Evolutionary conservation across 2,888 invertebrate genomes (phyloP).

Genomic region (Tryphoninae sp.): DNA sequence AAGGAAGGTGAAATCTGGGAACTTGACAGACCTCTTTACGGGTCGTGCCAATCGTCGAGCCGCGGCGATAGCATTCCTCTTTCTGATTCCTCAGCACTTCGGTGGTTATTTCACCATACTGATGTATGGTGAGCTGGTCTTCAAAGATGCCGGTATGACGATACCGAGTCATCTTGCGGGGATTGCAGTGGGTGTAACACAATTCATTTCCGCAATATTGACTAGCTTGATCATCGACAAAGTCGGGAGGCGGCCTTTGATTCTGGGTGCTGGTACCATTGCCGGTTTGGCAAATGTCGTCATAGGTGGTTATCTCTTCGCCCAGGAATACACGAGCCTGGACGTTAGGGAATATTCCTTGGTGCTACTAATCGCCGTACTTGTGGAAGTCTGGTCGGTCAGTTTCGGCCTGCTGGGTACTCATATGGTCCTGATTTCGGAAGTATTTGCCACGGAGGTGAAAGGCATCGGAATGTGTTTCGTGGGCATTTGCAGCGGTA

Average conservation of each 20-base stretch:
- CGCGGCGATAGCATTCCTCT: slow-evolving; percentile 78
- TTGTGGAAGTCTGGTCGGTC: slow-evolving; percentile 67
- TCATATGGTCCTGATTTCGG: slow-evolving; percentile 70
- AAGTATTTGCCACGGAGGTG: slow-evolving; percentile 71
- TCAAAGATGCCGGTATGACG: slow-evolving; percentile 71
- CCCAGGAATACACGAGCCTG: slow-evolving; percentile 64
- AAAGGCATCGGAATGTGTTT: slow-evolving; percentile 70
- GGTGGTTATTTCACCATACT: slow-evolving; percentile 77
- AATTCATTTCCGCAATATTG: slow-evolving; percentile 74
- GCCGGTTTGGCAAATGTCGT: slow-evolving; percentile 66
- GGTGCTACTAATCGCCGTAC: slow-evolving; percentile 66
- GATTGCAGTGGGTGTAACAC: slow-evolving; percentile 71
- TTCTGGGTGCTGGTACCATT: slow-evolving; percentile 77
- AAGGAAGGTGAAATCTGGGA: slow-evolving; percentile 19
- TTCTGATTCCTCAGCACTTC: slow-evolving; percentile 82
- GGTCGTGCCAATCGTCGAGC: slow-evolving; percentile 77
- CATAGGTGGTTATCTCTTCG: slow-evolving; percentile 69
- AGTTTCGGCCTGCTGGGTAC: slow-evolving; percentile 68
- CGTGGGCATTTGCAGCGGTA: slow-evolving; percentile 59
- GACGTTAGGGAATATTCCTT: slow-evolving; percentile 64
- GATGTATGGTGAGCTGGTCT: slow-evolving; percentile 80
- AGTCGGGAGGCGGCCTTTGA: slow-evolving; percentile 80
- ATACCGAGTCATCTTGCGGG: slow-evolving; percentile 70
- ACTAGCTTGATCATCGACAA: slow-evolving; percentile 79
- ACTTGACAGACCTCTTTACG: slow-evolving; percentile 69